These are phyloP conservation scores for Petrocephalus sullivani DNA, from an alignment of 2,797 vertebrate genomes.

Conservation along the genomic window DNA sequence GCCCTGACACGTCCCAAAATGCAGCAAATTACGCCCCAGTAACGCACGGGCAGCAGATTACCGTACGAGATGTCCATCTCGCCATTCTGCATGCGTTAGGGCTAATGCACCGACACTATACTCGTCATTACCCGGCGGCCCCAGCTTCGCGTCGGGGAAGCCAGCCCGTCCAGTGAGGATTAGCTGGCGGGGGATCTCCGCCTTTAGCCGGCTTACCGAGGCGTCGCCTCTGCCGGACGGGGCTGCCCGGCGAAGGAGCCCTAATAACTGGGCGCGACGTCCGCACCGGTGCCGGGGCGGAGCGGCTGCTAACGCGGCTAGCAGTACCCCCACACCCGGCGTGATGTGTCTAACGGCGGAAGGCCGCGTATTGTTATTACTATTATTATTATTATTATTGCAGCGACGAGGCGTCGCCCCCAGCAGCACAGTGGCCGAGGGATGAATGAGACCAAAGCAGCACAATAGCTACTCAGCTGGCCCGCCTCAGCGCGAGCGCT, in stretches of 20 bases:
- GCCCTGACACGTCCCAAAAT: not conserved
- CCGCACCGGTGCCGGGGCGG: not conserved
- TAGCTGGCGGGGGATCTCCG: not conserved
- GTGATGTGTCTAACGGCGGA: not conserved
- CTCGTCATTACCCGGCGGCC: not conserved
- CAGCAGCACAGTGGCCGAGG: not conserved
- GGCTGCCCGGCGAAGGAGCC: not conserved
- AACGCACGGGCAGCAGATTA: not conserved
- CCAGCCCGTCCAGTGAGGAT: not conserved
- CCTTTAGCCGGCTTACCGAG: not conserved
- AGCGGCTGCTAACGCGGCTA: not conserved
- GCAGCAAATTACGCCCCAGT: not conserved
- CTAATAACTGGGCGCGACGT: not conserved
- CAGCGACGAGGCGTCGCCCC: no score
- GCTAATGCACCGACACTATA: not conserved
- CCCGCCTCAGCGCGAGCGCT: not conserved
- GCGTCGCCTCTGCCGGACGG: not conserved
- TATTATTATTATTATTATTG: no score
- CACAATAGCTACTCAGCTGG: slow-evolving; percentile 8
- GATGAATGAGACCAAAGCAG: slow-evolving; percentile 12
- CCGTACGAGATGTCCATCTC: not conserved
- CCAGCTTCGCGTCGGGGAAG: not conserved
- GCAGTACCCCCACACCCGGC: not conserved
- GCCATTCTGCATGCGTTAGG: not conserved
- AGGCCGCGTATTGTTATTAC: no score